These are phyloP conservation scores for Physella acuta DNA, from an alignment of 1,140 invertebrate genomes.

Conservation along the genomic window DNA sequence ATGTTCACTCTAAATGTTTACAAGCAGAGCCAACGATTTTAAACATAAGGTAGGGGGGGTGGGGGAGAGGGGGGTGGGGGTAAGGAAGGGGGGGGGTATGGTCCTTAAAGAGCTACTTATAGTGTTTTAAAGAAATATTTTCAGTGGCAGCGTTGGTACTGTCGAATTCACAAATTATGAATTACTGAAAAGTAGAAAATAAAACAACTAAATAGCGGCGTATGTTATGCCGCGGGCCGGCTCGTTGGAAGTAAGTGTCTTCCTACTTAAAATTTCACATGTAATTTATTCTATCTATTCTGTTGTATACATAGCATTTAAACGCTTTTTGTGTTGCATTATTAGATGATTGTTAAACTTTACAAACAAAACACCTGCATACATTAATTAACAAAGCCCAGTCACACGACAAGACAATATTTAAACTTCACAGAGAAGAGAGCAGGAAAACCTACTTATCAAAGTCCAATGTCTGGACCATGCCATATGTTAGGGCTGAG, in stretches of 20 bases:
- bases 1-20: too few relatives aligned
- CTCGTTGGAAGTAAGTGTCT: background rate
- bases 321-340: background rate
- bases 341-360: background rate
- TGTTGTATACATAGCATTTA: background rate
- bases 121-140: too few relatives aligned
- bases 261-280: background rate
- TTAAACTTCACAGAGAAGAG: background rate
- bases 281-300: background rate
- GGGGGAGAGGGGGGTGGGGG: too few relatives aligned
- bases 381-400: background rate
- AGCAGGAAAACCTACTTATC: background rate
- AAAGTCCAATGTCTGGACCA: background rate
- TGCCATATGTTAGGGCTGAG: background rate
- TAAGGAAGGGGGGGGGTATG: too few relatives aligned
- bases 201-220: too few relatives aligned
- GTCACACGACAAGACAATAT: background rate
- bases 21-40: too few relatives aligned
- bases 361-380: background rate
- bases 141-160: too few relatives aligned
- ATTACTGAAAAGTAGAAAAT: too few relatives aligned
- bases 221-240: too few relatives aligned
- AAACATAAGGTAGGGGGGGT: too few relatives aligned
- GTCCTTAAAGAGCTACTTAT: too few relatives aligned
- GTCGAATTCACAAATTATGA: too few relatives aligned